Evolutionary conservation across 2,797 vertebrate species (phyloP).

Genomic region (Threskiornis aethiopicus): DNA sequence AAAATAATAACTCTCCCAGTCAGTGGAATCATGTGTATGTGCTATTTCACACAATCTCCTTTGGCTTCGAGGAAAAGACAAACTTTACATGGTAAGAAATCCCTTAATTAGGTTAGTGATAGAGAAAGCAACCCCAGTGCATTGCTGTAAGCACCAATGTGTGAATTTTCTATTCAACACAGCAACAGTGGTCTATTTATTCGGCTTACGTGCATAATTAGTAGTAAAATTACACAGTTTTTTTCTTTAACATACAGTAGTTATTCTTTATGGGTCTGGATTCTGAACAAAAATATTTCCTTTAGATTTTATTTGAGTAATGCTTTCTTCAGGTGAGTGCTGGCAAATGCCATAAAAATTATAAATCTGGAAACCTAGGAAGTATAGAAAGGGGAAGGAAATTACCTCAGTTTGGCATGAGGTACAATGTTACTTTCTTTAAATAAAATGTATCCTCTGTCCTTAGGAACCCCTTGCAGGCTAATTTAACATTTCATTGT

Average conservation of each 20-base stretch:
- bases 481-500: slow-evolving; percentile 68
- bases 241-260: slow-evolving; percentile 56
- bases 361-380: slow-evolving; percentile 74
- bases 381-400: slow-evolving; percentile 76
- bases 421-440: slow-evolving; percentile 76
- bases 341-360: slow-evolving; percentile 64
- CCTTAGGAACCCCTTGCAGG: slow-evolving; percentile 48
- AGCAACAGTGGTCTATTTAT: slow-evolving; percentile 70
- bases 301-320: slow-evolving; percentile 72
- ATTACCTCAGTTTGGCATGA: slow-evolving; percentile 77
- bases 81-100: neutral
- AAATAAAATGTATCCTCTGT: slow-evolving; percentile 79
- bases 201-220: slow-evolving; percentile 62
- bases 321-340: slow-evolving; percentile 75
- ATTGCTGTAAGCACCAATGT: slow-evolving; percentile 9
- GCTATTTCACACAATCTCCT: neutral
- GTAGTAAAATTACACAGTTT: slow-evolving; percentile 60
- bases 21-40: neutral
- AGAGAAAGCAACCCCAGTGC: neutral
- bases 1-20: neutral
- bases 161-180: slow-evolving; percentile 52
- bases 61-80: slow-evolving; percentile 37
- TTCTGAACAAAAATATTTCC: slow-evolving; percentile 78
- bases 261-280: slow-evolving; percentile 76
- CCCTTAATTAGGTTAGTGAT: neutral